phyloP scores from a whole-genome alignment of 1,140 invertebrate genomes.

The Pararge aegeria region DNA sequence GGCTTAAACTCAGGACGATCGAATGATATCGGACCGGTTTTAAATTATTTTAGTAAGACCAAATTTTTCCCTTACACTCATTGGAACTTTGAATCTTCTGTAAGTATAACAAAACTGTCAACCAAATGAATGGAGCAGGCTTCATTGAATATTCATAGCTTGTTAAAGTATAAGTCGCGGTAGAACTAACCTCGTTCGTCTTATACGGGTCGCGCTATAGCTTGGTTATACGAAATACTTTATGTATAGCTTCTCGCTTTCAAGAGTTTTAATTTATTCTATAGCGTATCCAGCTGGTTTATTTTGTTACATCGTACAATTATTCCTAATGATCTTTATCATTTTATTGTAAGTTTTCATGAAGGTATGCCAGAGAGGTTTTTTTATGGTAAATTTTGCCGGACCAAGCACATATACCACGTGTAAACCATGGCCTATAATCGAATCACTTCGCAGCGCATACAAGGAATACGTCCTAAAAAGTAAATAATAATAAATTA shows the following conservation, averaged over 20 bases:
- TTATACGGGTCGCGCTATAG: not conserved
- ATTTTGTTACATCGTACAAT: too few species aligned
- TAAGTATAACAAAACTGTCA: slow-evolving; percentile 2
- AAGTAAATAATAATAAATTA: too few species aligned
- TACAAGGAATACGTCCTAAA: too few species aligned
- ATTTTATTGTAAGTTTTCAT: too few species aligned
- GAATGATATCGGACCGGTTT: too few species aligned
- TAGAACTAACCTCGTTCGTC: slow-evolving; percentile 5
- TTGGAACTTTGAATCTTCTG: not conserved
- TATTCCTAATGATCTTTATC: too few species aligned
- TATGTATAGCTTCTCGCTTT: not conserved
- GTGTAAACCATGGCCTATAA: too few species aligned
- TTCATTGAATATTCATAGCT: slow-evolving; percentile 10
- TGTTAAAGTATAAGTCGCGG: slow-evolving; percentile 9
- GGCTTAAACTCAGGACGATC: too few species aligned
- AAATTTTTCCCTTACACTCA: not conserved
- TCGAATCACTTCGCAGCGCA: too few species aligned
- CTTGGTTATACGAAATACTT: not conserved
- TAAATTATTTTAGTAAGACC: not conserved
- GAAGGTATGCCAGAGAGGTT: too few species aligned
- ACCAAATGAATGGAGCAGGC: slow-evolving; percentile 2
- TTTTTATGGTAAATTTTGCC: too few species aligned
- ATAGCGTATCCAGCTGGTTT: not conserved
- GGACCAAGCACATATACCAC: too few species aligned
- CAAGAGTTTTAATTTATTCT: not conserved